A percentile compares a stretch with the other conserved stretches of the same genome.
phyloP scores from a whole-genome alignment of 1,140 invertebrate genomes.

The Papilio polyxenes region DNA sequence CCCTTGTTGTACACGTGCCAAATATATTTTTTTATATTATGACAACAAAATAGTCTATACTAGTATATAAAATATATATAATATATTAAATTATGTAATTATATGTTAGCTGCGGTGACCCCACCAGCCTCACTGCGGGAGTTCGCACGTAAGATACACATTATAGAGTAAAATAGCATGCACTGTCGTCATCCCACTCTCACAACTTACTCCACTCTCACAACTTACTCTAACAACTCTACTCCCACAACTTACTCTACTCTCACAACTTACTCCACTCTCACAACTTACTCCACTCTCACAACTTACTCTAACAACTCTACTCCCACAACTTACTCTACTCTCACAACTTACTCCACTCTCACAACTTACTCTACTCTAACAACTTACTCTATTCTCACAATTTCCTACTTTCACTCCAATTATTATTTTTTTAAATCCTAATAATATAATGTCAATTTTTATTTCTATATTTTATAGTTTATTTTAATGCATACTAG shows the following conservation, averaged over 20 bases:
- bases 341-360: background rate
- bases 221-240: no score
- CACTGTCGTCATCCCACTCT: background rate
- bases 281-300: background rate
- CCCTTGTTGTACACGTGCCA: no score
- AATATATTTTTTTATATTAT: no score
- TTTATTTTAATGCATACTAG: background rate
- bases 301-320: no score
- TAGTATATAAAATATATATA: no score
- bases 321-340: background rate
- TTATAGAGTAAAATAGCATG: slow-evolving; percentile 18
- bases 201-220: background rate
- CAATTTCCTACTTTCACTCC: background rate
- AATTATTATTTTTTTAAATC: background rate
- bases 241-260: background rate
- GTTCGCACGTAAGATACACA: slow-evolving; percentile 55
- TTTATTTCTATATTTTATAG: background rate
- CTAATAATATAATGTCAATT: no score
- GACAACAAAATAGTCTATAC: no score
- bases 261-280: background rate
- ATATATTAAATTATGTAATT: slow-evolving; percentile 33
- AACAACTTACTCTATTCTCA: background rate
- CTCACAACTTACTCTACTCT: background rate
- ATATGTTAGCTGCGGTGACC: slow-evolving; percentile 49
- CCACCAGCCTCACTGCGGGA: slow-evolving; percentile 54